phyloP scores from a whole-genome alignment of 2,797 vertebrate genomes.

The Melanogrammus aeglefinus region DNA sequence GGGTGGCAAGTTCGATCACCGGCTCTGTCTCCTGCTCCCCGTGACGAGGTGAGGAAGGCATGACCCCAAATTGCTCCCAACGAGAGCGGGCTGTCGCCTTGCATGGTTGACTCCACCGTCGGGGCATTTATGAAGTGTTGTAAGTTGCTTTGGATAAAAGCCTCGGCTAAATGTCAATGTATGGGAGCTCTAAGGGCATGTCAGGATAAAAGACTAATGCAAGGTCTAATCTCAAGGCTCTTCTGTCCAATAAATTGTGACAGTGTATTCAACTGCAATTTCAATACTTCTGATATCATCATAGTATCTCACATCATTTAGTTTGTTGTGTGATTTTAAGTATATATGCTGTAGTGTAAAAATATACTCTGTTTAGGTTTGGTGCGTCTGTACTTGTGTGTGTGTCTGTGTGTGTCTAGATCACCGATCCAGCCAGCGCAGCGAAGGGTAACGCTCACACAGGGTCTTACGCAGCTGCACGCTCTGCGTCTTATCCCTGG shows the following conservation, averaged over 20 bases:
- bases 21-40: too few relatives aligned
- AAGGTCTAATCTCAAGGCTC: conserved; percentile 51
- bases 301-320: not conserved
- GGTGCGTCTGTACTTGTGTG: not conserved
- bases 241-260: conserved; percentile 20
- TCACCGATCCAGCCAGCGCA: conserved; percentile 82
- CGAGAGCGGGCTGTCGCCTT: too few relatives aligned
- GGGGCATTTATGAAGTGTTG: too few relatives aligned
- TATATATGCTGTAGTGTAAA: conserved; percentile 1
- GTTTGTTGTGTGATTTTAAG: not conserved
- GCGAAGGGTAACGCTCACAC: conserved; percentile 79
- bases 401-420: conserved; percentile 19
- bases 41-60: too few relatives aligned
- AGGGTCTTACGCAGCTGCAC: conserved; percentile 76
- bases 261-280: not conserved
- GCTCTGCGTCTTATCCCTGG: conserved; percentile 82
- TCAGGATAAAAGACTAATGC: conserved; percentile 17
- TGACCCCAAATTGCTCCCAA: too few relatives aligned
- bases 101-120: too few relatives aligned
- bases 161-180: too few relatives aligned
- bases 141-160: too few relatives aligned
- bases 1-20: too few relatives aligned
- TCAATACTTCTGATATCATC: not conserved
- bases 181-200: conserved; percentile 17
- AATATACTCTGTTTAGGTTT: conserved; percentile 9